phyloP scores from a whole-genome alignment of 2,888 invertebrate genomes.

The Drosophila stalkeri region DNA sequence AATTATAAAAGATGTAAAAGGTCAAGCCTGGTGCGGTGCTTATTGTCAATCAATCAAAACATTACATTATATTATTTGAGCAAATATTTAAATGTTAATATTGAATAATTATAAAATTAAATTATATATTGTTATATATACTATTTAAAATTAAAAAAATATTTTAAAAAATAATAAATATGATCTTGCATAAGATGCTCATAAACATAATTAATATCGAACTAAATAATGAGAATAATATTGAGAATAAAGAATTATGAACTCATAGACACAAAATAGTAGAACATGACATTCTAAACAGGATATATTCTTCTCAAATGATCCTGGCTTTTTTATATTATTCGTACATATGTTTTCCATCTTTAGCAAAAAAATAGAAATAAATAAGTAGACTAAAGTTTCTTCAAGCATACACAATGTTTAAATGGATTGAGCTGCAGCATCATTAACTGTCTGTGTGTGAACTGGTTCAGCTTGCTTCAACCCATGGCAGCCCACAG shows the following conservation, averaged over 20 bases:
- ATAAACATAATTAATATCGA: neutral
- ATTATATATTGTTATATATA: too few relatives aligned
- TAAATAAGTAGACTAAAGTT: neutral
- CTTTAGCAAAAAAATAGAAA: neutral
- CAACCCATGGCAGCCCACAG: neutral
- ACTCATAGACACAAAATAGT: neutral
- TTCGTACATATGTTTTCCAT: neutral
- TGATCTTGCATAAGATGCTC: too few relatives aligned
- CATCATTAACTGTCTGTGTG: neutral
- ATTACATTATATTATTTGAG: too few relatives aligned
- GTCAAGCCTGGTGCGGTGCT: conserved; percentile 35
- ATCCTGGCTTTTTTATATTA: neutral
- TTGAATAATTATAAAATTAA: too few relatives aligned
- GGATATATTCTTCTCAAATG: neutral
- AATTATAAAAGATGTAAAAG: neutral
- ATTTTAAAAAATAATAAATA: too few relatives aligned
- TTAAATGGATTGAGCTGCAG: neutral
- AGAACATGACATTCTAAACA: too few relatives aligned
- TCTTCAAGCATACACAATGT: neutral
- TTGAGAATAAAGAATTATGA: neutral
- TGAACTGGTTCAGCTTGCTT: neutral
- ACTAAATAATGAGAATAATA: neutral
- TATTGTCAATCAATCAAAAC: too few relatives aligned
- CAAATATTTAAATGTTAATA: too few relatives aligned
- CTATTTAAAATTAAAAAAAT: too few relatives aligned